Evolutionary conservation across 1,140 invertebrate species (phyloP), one percentile per base, ranked within the genome.

Genomic region (Temnothorax longispinosus): DNA sequence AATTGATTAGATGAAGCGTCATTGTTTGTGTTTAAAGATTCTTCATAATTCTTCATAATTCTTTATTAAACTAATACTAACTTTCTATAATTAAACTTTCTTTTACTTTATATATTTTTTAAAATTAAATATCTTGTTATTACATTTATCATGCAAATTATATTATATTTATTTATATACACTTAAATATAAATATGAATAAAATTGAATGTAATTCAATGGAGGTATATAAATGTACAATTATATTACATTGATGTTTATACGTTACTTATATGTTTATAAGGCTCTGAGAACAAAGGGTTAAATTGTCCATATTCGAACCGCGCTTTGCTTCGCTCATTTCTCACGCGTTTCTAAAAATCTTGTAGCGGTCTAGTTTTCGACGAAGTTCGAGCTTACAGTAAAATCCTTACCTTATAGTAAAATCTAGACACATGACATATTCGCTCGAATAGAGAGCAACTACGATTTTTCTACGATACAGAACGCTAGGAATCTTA

Each of bases 401-500:
- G 4, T 47, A 15, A 69, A 69, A 69, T 27, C 41, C 11, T 27
- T 54, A 50, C 6, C 15, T 64, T 71, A 60, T 38, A 71, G 38
- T 82, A 74, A 84, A 72, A 74, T 74, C 41, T 84, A 81, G 65
- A 38, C 50, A 32, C 65, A 32, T n/a, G 75, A 32, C 38, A 77
- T 8, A 77, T 8, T 47, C 41, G 76, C 50, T 81, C 54, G 52
- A 7, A 52, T 50, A 80, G 15, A 81, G 50, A 71, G 35, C 64
- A 54, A 56, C 15, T 81, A 54, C 78, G 21, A 71, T 44, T 86
- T 86, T 86, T 89, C 67, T 86, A 86, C 35, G 21, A 89, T 13
- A 75, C 13, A 32, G 50, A 21, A 85, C 27, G 47, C 62, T 75
- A 89, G 58, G 58, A 11, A 54, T 21, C 50, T 80, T 77, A 71